Evolutionary conservation across 2,797 vertebrate species (phyloP).

Genomic region (Etheostoma nigrum): DNA sequence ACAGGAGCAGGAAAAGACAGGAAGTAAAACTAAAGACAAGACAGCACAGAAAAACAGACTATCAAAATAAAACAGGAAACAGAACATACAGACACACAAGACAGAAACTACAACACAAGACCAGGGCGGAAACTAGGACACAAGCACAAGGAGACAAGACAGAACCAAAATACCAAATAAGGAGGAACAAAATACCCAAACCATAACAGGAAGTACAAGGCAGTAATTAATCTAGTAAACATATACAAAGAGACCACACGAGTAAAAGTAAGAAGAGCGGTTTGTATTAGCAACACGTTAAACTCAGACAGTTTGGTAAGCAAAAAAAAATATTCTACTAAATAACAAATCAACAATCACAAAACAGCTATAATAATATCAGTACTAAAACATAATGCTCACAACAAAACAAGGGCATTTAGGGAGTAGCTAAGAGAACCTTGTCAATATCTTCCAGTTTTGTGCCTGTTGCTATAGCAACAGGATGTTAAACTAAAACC

Average conservation of each 20-base stretch:
- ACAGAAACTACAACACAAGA: too few relatives aligned
- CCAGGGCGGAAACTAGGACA: too few relatives aligned
- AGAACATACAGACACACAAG: too few relatives aligned
- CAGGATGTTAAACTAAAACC: not conserved
- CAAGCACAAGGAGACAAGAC: too few relatives aligned
- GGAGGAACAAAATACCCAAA: too few relatives aligned
- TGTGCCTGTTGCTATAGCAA: slow-evolving; percentile 4
- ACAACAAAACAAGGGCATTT: not conserved
- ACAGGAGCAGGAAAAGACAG: too few relatives aligned
- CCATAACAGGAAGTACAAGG: not conserved
- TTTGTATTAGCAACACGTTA: not conserved
- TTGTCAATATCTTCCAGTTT: not conserved
- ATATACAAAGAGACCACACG: not conserved
- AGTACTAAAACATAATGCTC: too few relatives aligned
- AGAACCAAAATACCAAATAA: too few relatives aligned
- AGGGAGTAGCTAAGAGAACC: not conserved
- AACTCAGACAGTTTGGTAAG: not conserved
- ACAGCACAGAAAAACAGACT: too few relatives aligned
- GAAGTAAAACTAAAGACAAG: too few relatives aligned
- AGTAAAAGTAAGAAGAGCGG: too few relatives aligned
- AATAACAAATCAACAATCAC: not conserved
- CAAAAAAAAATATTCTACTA: not conserved
- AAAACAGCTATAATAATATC: not conserved
- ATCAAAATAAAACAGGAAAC: too few relatives aligned
- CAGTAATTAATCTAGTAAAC: not conserved